Evolutionary conservation across 1,140 invertebrate species (phyloP).

Genomic region (Cepaea nemoralis): DNA sequence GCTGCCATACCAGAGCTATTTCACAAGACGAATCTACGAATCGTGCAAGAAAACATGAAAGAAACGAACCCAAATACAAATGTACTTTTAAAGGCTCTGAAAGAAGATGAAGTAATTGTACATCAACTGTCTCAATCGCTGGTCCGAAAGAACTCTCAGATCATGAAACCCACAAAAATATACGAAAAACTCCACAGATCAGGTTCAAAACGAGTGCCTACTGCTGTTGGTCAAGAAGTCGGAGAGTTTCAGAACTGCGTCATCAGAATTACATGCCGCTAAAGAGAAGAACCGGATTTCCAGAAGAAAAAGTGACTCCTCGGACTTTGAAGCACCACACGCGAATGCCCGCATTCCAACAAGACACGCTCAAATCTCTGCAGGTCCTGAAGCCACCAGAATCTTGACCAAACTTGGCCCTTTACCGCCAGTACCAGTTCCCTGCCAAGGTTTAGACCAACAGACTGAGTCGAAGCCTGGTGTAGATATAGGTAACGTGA

Average conservation of each 20-base stretch:
- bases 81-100: neutral
- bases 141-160: neutral
- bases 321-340: neutral
- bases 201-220: neutral
- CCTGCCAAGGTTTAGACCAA: neutral
- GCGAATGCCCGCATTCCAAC: too few species aligned
- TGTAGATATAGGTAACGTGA: neutral
- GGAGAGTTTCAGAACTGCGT: conserved; percentile 6
- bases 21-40: neutral
- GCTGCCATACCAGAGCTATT: neutral
- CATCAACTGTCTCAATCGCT: neutral
- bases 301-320: conserved; percentile 17
- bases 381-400: neutral
- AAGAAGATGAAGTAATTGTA: neutral
- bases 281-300: neutral
- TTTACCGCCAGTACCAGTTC: neutral
- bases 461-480: neutral
- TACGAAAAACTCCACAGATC: neutral
- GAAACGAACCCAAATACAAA: neutral
- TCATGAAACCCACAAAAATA: too few species aligned
- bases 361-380: neutral
- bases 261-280: neutral
- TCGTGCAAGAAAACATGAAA: neutral
- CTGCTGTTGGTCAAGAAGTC: conserved; percentile 15
- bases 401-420: conserved; percentile 23